phyloP scores from a whole-genome alignment of 2,888 invertebrate species.

The Platycheirus albimanus region DNA sequence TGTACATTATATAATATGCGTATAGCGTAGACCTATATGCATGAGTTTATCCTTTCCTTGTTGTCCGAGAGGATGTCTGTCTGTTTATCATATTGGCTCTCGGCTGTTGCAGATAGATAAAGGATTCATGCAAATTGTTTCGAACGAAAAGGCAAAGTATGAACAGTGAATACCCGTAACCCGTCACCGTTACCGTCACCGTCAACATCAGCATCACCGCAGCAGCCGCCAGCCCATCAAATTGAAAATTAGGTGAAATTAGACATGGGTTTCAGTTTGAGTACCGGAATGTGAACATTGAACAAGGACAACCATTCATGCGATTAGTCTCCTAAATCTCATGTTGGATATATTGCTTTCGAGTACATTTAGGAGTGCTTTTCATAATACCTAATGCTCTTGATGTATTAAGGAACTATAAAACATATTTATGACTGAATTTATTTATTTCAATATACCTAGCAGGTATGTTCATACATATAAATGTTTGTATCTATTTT shows the following conservation, averaged over 20 bases:
- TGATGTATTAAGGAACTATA: not conserved
- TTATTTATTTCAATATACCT: too few relatives aligned
- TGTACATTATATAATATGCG: too few relatives aligned
- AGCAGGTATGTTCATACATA: too few relatives aligned
- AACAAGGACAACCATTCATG: slow-evolving; percentile 27
- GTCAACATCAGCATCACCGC: too few relatives aligned
- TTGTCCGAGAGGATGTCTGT: slow-evolving; percentile 34
- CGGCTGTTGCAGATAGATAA: slow-evolving; percentile 13
- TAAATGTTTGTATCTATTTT: too few relatives aligned
- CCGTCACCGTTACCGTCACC: too few relatives aligned
- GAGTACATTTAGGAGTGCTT: not conserved
- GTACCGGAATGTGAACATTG: slow-evolving; percentile 7
- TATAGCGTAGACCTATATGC: not conserved
- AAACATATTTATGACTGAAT: too few relatives aligned
- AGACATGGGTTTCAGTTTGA: slow-evolving; percentile 13
- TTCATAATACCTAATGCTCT: not conserved
- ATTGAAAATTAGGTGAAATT: slow-evolving; percentile 47
- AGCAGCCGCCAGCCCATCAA: slow-evolving; percentile 18
- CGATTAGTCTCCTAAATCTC: slow-evolving; percentile 19
- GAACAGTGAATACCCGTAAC: slow-evolving; percentile 9
- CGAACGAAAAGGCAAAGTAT: slow-evolving; percentile 12
- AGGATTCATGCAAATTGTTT: slow-evolving; percentile 28
- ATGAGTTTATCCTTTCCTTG: slow-evolving; percentile 6
- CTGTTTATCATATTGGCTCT: slow-evolving; percentile 27
- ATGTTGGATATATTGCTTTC: not conserved